phyloP scores from a whole-genome alignment of 2,113 vertebrate genomes.

The Rhineura floridana region DNA sequence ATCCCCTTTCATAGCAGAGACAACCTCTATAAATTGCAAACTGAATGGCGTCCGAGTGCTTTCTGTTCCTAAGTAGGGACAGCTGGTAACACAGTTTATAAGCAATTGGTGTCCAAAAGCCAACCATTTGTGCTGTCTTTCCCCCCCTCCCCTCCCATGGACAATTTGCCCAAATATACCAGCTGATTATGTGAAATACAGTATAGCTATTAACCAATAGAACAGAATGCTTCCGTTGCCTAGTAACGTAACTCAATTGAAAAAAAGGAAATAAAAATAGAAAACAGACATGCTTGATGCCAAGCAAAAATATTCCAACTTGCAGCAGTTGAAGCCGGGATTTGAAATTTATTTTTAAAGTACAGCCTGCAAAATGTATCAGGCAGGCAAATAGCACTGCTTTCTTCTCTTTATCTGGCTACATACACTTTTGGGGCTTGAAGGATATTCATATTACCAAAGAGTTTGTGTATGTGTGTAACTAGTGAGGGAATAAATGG shows the following conservation, averaged over 20 bases:
- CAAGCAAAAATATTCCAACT: constrained; percentile 76
- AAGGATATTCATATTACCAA: constrained; percentile 54
- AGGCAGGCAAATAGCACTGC: constrained; percentile 48
- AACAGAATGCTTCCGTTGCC: constrained; percentile 79
- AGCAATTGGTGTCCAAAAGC: constrained; percentile 35
- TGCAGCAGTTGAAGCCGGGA: constrained; percentile 70
- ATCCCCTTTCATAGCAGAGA: constrained; percentile 31
- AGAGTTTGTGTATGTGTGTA: constrained; percentile 37
- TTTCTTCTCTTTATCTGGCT: constrained; percentile 48
- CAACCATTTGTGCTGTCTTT: neutral
- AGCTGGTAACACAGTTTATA: neutral
- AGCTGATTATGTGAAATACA: constrained; percentile 64
- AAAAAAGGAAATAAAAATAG: constrained; percentile 79
- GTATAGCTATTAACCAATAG: constrained; percentile 76
- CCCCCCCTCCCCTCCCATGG: neutral
- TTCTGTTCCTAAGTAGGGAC: neutral
- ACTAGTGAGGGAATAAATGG: constrained; percentile 46
- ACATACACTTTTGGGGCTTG: constrained; percentile 27
- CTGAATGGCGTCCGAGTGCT: neutral
- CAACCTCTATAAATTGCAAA: constrained; percentile 26
- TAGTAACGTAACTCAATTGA: constrained; percentile 80
- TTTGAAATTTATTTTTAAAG: constrained; percentile 67
- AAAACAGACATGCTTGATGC: constrained; percentile 76
- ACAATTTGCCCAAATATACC: constrained; percentile 41
- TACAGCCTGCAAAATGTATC: constrained; percentile 46